Conservation (phyloP, 2,113 vertebrate species). For the Canis aureus region DNA sequence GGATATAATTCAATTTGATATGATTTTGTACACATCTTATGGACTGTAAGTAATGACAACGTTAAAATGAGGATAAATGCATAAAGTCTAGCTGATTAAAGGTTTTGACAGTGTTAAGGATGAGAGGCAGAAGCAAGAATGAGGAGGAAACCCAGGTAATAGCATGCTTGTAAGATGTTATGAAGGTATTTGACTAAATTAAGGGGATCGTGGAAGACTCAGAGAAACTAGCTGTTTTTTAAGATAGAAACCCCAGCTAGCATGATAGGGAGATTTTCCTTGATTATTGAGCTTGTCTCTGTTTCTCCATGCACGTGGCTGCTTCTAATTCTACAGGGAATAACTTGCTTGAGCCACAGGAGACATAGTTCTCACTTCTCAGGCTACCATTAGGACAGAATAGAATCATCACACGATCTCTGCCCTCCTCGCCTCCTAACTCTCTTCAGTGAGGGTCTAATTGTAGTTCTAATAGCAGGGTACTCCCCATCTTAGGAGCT, state of each 20-base stretch:
- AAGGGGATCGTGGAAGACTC: background rate
- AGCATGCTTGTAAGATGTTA: background rate
- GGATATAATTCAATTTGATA: background rate
- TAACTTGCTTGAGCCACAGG: background rate
- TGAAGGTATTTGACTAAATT: background rate
- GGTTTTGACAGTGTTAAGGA: background rate
- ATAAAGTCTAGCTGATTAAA: background rate
- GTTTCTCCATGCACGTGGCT: background rate
- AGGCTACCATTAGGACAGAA: constrained; percentile 31
- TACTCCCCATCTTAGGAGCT: no score
- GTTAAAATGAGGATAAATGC: background rate
- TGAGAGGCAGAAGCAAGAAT: background rate
- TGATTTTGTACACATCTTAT: background rate
- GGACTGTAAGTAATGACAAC: background rate
- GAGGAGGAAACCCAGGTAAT: background rate
- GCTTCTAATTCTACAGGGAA: background rate
- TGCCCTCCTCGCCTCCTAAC: background rate
- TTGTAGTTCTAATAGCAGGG: background rate
- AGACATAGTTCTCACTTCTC: constrained; percentile 2
- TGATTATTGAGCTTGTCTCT: background rate
- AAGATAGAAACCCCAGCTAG: background rate
- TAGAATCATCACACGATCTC: background rate
- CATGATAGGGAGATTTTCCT: background rate
- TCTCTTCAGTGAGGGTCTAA: background rate
- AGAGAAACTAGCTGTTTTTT: background rate